Evolutionary conservation across 92 coral and sea anemone species (phyloP), one percentile per base, ranked within the genome.

Genomic region (Parazoanthus darwini): DNA sequence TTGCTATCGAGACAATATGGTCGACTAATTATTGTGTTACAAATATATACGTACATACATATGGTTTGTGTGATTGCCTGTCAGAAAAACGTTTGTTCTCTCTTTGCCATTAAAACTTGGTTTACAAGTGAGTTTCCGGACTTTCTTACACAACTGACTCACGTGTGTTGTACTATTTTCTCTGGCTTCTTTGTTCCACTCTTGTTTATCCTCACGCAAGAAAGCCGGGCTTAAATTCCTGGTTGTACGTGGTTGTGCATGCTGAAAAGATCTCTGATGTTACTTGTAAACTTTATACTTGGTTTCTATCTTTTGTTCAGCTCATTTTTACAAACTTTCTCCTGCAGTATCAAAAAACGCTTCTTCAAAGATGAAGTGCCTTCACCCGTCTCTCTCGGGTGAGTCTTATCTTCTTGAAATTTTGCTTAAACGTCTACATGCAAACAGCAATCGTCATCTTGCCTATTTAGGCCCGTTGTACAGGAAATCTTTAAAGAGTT

Each of bases 371-470:
- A 63, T 81, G 44, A 63, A 23, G 85, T 63, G 29, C 20, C 85
- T 81, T 81, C 85, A 59, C 44, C 85, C 63, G 33, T 63, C 71
- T 22, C 85, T 81, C 46, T 37, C 29, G 85, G 85, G 85, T 81
- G 56, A 81, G 85, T 81, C 83, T 46, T 46, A n/a, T 79, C 38
- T 15, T 29, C 83, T 51, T 48, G 7, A 56, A 54, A 56, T 79
- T 38, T 20, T 20, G 25, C 26, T 58, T 46, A 38, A 1, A 51
- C 25, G 36, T 26, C 42, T 79, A 7, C 66, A 11, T 23, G 44
- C 48, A 20, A 37, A 11, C 38, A 26, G 77, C 38, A 36, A 38
- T 33, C 37, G 29, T 0, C 4, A 2, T 6, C 18, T 36, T 33
- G 70, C 70, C n/a, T 63, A 63, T 18, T 63, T 8, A 63, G 23